Percentiles rank a stretch among this genome's conserved stretches.
Conservation (phyloP, 2,113 vertebrate genomes). For the Poecilia latipinna region DNA sequence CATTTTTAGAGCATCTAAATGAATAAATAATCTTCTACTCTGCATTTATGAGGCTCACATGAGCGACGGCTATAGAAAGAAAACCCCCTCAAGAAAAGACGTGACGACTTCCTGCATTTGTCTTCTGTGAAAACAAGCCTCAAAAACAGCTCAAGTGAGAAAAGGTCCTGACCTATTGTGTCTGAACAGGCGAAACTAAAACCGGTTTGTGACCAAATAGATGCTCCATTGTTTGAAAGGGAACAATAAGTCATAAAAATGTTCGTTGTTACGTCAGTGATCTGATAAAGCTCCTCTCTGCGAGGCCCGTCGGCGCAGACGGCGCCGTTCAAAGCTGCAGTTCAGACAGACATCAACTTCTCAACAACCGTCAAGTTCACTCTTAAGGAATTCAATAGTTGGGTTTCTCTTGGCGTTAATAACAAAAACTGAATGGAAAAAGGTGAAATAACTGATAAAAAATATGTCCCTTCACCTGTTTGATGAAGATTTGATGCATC, state of each 20-base stretch:
- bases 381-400: no score
- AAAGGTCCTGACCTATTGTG: background rate
- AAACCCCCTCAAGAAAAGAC: background rate
- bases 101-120: background rate
- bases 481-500: no score
- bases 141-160: background rate
- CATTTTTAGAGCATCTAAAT: background rate
- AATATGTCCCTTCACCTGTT: no score
- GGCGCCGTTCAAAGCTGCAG: background rate
- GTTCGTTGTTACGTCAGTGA: background rate
- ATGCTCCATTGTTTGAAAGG: background rate
- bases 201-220: background rate
- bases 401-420: no score
- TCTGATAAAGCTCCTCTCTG: background rate
- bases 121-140: background rate
- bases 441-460: no score
- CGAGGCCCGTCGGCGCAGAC: background rate
- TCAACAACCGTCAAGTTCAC: no score
- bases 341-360: no score
- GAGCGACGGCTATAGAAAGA: background rate
- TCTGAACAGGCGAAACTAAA: background rate
- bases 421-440: no score
- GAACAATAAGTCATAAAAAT: background rate
- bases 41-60: background rate
- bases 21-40: background rate